Conservation (phyloP, 2,113 vertebrate genomes). For the Gasterosteus aculeatus region DNA sequence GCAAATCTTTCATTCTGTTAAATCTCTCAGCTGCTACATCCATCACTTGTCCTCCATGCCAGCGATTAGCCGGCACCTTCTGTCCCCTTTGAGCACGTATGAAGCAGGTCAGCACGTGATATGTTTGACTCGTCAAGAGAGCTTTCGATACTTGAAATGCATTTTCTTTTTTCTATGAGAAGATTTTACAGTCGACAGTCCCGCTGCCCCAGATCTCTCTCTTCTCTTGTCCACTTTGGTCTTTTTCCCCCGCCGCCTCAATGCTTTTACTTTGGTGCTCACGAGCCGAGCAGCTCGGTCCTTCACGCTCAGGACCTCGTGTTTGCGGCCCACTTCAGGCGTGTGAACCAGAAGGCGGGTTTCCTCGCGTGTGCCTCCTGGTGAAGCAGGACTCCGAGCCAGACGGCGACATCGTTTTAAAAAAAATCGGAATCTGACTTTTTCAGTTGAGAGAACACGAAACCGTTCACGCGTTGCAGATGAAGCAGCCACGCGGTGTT, state of each 20-base stretch:
- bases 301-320: not conserved
- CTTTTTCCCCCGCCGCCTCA: not conserved
- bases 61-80: not conserved
- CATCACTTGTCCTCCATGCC: conserved; percentile 3
- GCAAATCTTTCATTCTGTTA: not conserved
- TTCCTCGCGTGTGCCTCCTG: too few relatives aligned
- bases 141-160: not conserved
- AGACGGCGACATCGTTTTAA: too few relatives aligned
- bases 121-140: not conserved
- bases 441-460: too few relatives aligned
- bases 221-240: not conserved
- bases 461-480: too few relatives aligned
- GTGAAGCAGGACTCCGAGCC: too few relatives aligned
- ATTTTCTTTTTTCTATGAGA: not conserved
- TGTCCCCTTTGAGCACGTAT: not conserved
- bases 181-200: not conserved
- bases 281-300: not conserved
- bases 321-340: too few relatives aligned
- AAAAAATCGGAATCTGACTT: too few relatives aligned
- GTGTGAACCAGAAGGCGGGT: too few relatives aligned
- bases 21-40: not conserved
- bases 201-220: conserved; percentile 12
- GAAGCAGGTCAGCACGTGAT: not conserved
- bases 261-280: not conserved
- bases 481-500: too few relatives aligned